Evolutionary conservation across 2,113 vertebrate species (phyloP).

Genomic region (Tauraco erythrolophus): DNA sequence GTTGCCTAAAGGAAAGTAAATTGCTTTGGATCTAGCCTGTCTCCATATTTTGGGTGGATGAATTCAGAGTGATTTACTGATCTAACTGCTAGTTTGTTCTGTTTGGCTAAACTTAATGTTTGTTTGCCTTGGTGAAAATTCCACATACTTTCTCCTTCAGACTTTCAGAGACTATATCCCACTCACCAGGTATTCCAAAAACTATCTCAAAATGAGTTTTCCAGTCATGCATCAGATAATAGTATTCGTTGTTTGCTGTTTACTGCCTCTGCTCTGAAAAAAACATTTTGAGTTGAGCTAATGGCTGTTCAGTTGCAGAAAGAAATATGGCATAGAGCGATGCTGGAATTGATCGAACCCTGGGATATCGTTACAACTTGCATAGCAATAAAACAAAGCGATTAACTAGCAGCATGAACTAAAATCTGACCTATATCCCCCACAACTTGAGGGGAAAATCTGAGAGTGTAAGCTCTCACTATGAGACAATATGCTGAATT

Average conservation of each 20-base stretch:
- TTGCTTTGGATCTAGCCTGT: neutral
- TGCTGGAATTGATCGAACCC: neutral
- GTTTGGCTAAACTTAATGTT: neutral
- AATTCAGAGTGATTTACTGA: constrained; percentile 3
- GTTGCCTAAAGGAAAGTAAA: neutral
- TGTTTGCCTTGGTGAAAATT: neutral
- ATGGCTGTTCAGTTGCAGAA: neutral
- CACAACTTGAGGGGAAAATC: neutral
- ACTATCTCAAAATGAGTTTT: neutral
- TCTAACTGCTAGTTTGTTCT: neutral
- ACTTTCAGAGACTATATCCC: neutral
- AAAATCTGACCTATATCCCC: neutral
- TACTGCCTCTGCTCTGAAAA: neutral
- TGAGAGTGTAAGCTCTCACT: fast-evolving
- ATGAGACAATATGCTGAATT: neutral
- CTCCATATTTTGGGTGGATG: neutral
- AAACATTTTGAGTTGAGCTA: constrained; percentile 13
- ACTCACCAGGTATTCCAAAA: neutral
- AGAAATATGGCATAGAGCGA: neutral
- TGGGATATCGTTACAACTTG: neutral
- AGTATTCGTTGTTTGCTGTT: neutral
- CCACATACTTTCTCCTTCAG: neutral
- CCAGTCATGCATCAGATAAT: neutral
- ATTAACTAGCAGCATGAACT: neutral
- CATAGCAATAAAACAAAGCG: neutral